Base-by-base conservation (phyloP, 2,797 vertebrate species). In the Manis crassicaudata region DNA sequence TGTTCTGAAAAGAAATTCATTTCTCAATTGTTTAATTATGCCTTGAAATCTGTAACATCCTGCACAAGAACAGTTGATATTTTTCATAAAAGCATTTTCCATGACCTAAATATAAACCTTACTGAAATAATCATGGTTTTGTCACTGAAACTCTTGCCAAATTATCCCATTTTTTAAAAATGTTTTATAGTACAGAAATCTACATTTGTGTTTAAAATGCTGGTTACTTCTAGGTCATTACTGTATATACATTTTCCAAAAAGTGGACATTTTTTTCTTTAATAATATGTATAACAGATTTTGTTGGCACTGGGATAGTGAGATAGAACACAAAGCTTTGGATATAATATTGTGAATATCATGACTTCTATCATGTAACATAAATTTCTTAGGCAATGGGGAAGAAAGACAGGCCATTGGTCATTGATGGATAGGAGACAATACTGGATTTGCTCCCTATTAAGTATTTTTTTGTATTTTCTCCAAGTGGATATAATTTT, bases 21-120 rank as follows among this genome's bases (percentile, higher is more conserved):
- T 97, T 97, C 96, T 97, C 63, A 62, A 50, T 84, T 91, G 18
- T 77, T 94, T 94, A 90, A 63, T 83, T 96, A 67, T 73, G 37
- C 35, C 92, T 50, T 54, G 43, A 93, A 95, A 18, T 95, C 58
- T 92, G 6, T 77, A 92, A 79, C 50, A 68, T 76, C 94, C 70
- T 81, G 3, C 80, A 35, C 6, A 70, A 9, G n/a, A 90, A 80
- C 43, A 84, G 4, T 18, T 90, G 84, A 37, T 29, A 89, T 96
- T 98, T 88, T 94, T 89, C 32, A 88, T 32, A 76, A 86, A 96
- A 79, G 12, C 54, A 11, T 16, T 95, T 95, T 96, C 75, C 95
- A 3, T 95, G 65, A 70, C 21, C 58, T 92, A 72, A 96, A 21
- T n/a, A 17, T 21, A 96, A 70, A 87, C 14, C 82, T 97, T 96